Evolutionary conservation across 1,140 invertebrate species (phyloP).

Genomic region (Pseudobourletiella spinata): DNA sequence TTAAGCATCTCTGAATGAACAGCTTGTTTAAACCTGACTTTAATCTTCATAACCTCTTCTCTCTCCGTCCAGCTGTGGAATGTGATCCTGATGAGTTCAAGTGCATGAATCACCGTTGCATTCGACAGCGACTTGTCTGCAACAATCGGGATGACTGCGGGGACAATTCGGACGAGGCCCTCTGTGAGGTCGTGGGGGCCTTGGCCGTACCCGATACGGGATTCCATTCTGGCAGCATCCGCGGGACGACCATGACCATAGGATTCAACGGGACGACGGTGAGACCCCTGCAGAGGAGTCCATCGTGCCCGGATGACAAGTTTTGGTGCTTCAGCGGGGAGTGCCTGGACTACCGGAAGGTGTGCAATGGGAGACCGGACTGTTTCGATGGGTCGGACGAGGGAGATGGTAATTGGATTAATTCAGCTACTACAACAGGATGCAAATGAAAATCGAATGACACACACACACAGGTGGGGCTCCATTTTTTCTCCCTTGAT

Average conservation of each 20-base stretch:
- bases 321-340: conserved; percentile 21
- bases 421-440: neutral
- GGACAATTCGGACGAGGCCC: conserved; percentile 39
- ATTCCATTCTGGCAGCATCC: neutral
- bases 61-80: conserved; percentile 7
- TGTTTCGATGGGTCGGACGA: conserved; percentile 63
- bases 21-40: too few species aligned
- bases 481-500: neutral
- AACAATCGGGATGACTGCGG: conserved; percentile 38
- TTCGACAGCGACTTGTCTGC: conserved; percentile 17
- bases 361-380: conserved; percentile 51
- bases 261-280: neutral
- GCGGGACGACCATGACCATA: neutral
- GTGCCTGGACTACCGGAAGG: conserved; percentile 53
- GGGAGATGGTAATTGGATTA: conserved; percentile 30
- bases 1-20: too few species aligned
- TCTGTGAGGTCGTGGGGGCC: neutral
- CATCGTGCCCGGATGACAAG: neutral
- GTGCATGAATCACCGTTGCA: conserved; percentile 18
- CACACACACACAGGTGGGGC: neutral
- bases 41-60: too few species aligned
- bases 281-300: neutral
- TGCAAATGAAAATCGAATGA: neutral
- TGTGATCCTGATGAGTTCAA: conserved; percentile 50
- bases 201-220: neutral